A percentile compares a stretch with the other conserved stretches of the same genome.
Conservation (phyloP, 2,888 invertebrate species). For the Allophyes oxyacanthae region DNA sequence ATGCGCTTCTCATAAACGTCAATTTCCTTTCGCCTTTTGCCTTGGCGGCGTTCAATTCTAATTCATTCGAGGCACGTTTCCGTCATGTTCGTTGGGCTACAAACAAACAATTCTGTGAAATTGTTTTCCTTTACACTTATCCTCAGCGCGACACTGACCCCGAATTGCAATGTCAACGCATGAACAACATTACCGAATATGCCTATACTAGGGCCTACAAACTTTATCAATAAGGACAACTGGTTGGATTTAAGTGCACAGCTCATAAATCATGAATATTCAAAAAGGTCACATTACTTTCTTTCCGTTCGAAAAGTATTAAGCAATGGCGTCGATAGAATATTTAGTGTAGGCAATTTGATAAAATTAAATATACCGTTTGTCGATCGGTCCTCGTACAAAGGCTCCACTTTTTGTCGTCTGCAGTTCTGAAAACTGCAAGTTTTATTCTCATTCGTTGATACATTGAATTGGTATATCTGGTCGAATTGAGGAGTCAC, state of each 20-base stretch:
- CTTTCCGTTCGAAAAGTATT: slow-evolving; percentile 29
- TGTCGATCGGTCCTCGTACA: slow-evolving; percentile 11
- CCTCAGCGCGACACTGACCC: slow-evolving; percentile 78
- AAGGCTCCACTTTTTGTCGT: slow-evolving; percentile 33
- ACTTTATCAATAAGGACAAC: slow-evolving; percentile 71
- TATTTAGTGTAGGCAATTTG: slow-evolving; percentile 19
- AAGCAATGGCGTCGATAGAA: slow-evolving; percentile 16
- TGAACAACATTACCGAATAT: slow-evolving; percentile 61
- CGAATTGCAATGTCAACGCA: slow-evolving; percentile 76
- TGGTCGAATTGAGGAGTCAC: slow-evolving; percentile 2
- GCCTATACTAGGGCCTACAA: slow-evolving; percentile 56
- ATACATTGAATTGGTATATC: slow-evolving; percentile 1
- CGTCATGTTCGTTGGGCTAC: slow-evolving; percentile 55
- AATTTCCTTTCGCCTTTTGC: slow-evolving; percentile 46
- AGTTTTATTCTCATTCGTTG: slow-evolving; percentile 22
- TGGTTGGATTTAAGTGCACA: slow-evolving; percentile 49
- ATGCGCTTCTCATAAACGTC: slow-evolving; percentile 27
- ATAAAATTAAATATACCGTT: slow-evolving; percentile 16
- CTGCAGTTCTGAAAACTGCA: slow-evolving; percentile 24
- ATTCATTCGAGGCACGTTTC: slow-evolving; percentile 64
- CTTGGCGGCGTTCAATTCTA: slow-evolving; percentile 57
- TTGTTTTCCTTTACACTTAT: slow-evolving; percentile 71
- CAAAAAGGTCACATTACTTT: slow-evolving; percentile 57
- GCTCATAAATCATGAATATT: slow-evolving; percentile 60
- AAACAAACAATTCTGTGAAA: slow-evolving; percentile 71